phyloP scores from a whole-genome alignment of 2,113 vertebrate species.

The Myiagra hebetior region DNA sequence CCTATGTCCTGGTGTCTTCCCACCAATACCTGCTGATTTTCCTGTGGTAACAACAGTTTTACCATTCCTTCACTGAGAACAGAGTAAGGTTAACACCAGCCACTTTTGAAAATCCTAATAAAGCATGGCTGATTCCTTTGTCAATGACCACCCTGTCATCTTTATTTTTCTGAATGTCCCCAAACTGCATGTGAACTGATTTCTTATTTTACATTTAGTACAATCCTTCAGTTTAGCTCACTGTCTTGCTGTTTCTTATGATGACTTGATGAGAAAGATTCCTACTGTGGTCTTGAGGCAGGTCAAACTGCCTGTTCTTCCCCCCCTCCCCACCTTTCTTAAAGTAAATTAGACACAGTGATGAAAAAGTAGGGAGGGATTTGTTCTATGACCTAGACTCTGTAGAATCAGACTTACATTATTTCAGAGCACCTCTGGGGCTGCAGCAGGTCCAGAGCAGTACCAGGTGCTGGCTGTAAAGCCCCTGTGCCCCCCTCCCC shows the following conservation, averaged over 20 bases:
- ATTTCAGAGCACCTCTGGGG: not conserved
- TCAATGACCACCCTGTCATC: not conserved
- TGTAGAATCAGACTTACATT: not conserved
- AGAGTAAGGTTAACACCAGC: not conserved
- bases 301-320: not conserved
- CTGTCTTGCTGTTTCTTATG: not conserved
- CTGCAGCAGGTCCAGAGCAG: not conserved
- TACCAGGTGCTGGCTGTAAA: not conserved
- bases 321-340: not conserved
- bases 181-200: not conserved
- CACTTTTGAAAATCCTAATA: not conserved
- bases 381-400: not conserved
- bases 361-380: not conserved
- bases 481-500: not conserved
- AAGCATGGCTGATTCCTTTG: not conserved
- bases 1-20: not conserved
- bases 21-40: not conserved
- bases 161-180: not conserved
- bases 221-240: not conserved
- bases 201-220: not conserved
- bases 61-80: not conserved
- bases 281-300: not conserved
- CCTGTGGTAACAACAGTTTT: not conserved
- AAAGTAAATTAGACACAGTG: not conserved
- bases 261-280: not conserved